Base-by-base conservation (phyloP, 2,888 invertebrate genomes). In the Oxyscelio sp. region DNA sequence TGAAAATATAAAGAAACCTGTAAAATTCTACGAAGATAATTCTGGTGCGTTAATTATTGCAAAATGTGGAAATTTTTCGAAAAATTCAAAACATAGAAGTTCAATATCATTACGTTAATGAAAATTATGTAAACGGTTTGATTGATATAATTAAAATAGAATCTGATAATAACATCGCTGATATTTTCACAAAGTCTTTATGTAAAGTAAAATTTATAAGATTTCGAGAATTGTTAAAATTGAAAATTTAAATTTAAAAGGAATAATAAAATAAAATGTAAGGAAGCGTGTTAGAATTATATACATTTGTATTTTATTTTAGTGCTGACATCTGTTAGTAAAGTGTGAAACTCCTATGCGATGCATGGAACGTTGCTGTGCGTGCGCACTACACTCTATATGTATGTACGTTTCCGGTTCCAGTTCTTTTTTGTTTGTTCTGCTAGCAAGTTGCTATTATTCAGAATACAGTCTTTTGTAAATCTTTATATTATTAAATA, bases 211-310 rank as follows among this genome's bases (percentile, higher is more conserved):
- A 52, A 13, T 52, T 52, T 24, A n/a, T 27, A 22, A 52, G 19
- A 15, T 24, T 1, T 52, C 6, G 52, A 52, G 52, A 52, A 4
- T 3, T 4, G 13, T 22, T 52, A 22, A 52, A 52, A 15, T 17
- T 17, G 11, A 43, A 17, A 43, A 15, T 38, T 38, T 24, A 52
- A 52, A 9, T 52, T 15, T 15, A 11, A 43, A 22, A 21, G 13
- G 21, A 21, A 21, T 6, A 50, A 50, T 15, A 11, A 45, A 45
- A 50, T 22, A 27, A 52, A 52, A 24, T 5, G 52, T 52, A 52
- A 52, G 24, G 52, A 52, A n/a, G 52, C 27, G 52, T 52, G 52
- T 52, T 52, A n/a, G n/a, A n/a, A n/a, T n/a, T n/a, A n/a, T n/a
- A n/a, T n/a, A n/a, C n/a, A n/a, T n/a, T n/a, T n/a, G n/a, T n/a